These are phyloP conservation scores for Plebejus argus DNA, from an alignment of 2,888 invertebrate genomes.

Conservation along the genomic window DNA sequence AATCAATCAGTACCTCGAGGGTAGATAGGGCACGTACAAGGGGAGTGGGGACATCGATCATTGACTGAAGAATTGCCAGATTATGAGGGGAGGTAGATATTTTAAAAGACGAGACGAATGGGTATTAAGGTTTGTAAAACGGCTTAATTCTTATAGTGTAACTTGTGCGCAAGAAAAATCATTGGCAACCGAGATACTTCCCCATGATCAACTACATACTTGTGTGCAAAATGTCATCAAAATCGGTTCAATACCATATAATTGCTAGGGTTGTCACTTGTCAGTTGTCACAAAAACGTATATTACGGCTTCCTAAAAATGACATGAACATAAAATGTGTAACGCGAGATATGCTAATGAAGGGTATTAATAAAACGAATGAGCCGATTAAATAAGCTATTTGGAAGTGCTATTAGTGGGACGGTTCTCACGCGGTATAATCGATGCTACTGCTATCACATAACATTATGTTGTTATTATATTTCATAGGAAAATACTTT, in stretches of 20 bases:
- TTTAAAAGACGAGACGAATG: background rate
- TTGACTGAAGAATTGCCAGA: constrained; percentile 40
- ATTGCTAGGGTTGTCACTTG: constrained; percentile 19
- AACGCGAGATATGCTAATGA: constrained; percentile 13
- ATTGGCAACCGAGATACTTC: too few species aligned
- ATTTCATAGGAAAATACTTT: background rate
- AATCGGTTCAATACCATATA: too few species aligned
- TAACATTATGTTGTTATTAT: background rate
- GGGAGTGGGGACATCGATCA: constrained; percentile 28
- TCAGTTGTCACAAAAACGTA: background rate
- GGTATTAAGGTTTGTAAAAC: too few species aligned
- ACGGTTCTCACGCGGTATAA: constrained; percentile 3
- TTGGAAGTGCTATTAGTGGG: constrained; percentile 20
- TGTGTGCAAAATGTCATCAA: too few species aligned
- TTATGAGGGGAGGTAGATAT: constrained; percentile 41
- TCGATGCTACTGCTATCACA: background rate
- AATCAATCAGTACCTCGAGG: constrained; percentile 65
- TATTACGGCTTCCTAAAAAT: background rate
- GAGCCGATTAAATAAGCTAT: constrained; percentile 17
- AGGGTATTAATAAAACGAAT: constrained; percentile 13
- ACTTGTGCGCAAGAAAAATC: too few species aligned
- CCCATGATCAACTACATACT: too few species aligned
- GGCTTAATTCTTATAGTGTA: too few species aligned
- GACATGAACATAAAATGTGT: background rate
- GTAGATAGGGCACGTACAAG: constrained; percentile 32